phyloP scores from a whole-genome alignment of 2,797 vertebrate species.

The Poeciliopsis infans region DNA sequence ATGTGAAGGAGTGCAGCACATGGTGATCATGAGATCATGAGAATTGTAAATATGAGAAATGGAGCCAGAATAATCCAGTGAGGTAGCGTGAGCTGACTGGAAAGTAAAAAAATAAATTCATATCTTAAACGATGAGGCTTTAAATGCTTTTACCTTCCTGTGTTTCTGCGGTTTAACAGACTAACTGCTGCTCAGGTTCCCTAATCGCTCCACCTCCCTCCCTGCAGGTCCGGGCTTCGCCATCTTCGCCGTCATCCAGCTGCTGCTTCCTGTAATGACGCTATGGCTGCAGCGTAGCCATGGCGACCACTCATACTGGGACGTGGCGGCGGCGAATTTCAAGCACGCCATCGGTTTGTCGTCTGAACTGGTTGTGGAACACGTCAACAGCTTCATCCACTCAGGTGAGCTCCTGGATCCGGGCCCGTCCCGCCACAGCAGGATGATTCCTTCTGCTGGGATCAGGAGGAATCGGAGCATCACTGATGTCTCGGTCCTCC shows the following conservation, averaged over 20 bases:
- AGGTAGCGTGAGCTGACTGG: too few species aligned
- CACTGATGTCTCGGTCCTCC: conserved; percentile 2
- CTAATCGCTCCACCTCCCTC: neutral
- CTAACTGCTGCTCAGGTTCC: neutral
- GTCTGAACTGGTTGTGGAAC: conserved; percentile 96
- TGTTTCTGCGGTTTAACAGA: too few species aligned
- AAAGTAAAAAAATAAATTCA: too few species aligned
- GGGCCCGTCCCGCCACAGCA: neutral
- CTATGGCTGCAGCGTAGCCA: conserved; percentile 95
- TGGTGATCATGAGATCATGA: neutral
- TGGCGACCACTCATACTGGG: conserved; percentile 95
- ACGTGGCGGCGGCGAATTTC: conserved; percentile 93
- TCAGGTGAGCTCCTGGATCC: conserved; percentile 81
- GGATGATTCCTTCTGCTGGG: too few species aligned
- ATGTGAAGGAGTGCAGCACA: neutral
- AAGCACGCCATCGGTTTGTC: conserved; percentile 97
- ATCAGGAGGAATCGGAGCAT: conserved; percentile 22
- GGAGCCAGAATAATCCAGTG: too few species aligned
- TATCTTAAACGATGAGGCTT: too few species aligned
- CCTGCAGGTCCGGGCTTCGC: conserved; percentile 91
- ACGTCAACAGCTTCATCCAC: conserved; percentile 94
- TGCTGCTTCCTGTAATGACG: conserved; percentile 95
- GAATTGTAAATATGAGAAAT: too few species aligned
- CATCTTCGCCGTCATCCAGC: conserved; percentile 94
- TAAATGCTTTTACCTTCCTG: neutral